Evolutionary conservation across 2,113 vertebrate genomes (phyloP), one percentile per base, ranked within the genome.

Genomic region (Eolophus roseicapilla): DNA sequence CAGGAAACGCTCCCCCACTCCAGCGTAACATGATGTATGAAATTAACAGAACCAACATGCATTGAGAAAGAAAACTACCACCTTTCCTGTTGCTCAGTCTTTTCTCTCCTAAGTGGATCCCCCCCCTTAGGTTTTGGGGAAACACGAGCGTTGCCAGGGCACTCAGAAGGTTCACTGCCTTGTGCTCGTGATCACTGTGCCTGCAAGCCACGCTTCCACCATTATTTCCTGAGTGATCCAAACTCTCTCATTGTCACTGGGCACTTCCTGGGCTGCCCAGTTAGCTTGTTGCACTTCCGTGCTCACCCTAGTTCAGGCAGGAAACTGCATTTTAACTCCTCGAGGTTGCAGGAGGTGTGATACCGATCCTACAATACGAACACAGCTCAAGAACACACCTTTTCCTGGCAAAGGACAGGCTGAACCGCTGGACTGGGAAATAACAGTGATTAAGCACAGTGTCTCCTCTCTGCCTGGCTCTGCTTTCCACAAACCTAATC

Each of bases 401-500:
- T 69, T 68, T 73, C 90, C 82, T 57, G 75, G 87, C 62, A 90
- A 8, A 64, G 86, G 35, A 68, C 55, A 68, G 60, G 85, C 94
- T 94, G 89, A 91, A 83, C 59, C 5, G 7, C 87, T 24, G 92
- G 94, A 93, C 90, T 96, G 94, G 90, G 93, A 92, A 96, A 74
- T 78, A 71, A 80, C n/a, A 3, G 90, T 96, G 97, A 97, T 96
- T 80, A 96, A 95, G 89, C 73, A 94, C 93, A 65, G 2, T 1
- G 78, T 88, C 93, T 96, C 84, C 71, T 80, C 93, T 95, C 83
- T 59, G 92, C 94, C 95, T 71, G 69, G 93, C 81, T 97, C 96
- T 97, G 97, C 44, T 96, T 96, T 83, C 93, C 57, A 82, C 93
- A 97, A 97, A 95, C 90, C 88, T 91, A 95, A 97, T 96, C 95